Evolutionary conservation across 2,797 vertebrate genomes (phyloP), one percentile per base, ranked within the genome.

Genomic region (Aulostomus chinensis): DNA sequence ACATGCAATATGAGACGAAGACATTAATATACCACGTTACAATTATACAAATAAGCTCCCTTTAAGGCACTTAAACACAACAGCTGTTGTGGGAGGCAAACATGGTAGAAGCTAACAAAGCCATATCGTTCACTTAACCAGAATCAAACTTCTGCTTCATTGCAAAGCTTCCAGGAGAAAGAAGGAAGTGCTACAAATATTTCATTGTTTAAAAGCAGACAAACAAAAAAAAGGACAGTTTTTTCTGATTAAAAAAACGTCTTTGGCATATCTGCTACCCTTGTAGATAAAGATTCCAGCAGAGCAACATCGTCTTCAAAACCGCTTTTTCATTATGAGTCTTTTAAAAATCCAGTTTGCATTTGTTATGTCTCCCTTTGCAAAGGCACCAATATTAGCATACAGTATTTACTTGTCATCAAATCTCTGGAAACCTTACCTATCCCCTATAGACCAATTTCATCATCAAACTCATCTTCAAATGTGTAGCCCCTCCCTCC

Each of bases 381-480:
- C 22, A 4, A 4, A 4, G 4, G 22, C 22, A 24, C 22, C 22
- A 4, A 24, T 8, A 24, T n/a, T n/a, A n/a, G n/a, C n/a, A n/a
- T n/a, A n/a, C n/a, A n/a, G n/a, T 37, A 74, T 76, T 61, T 56
- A 60, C 20, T 58, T 47, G 47, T 76, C 71, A 80, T 67, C 51
- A 67, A 78, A 63, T 25, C 72, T 43, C 11, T 58, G 12, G 16
- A 34, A 33, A 14, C 7, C 14, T 22, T 17, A 26, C 13, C 9
- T 24, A 2, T 58, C 33, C 50, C 65, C 86, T 94, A 95, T 86
- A 94, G 83, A 53, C 93, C 92, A 1, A 94, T 92, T 52, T 94
- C 92, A 39, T 93, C 92, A 66, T 95, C 93, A 35, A 90, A 92
- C 76, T 93, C 91, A 7, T 94, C 91, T 64, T 93, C 93, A 62